Evolutionary conservation across 2,888 invertebrate species (phyloP), one percentile per base, ranked within the genome.

Genomic region (Hirtodrosophila trivittata): DNA sequence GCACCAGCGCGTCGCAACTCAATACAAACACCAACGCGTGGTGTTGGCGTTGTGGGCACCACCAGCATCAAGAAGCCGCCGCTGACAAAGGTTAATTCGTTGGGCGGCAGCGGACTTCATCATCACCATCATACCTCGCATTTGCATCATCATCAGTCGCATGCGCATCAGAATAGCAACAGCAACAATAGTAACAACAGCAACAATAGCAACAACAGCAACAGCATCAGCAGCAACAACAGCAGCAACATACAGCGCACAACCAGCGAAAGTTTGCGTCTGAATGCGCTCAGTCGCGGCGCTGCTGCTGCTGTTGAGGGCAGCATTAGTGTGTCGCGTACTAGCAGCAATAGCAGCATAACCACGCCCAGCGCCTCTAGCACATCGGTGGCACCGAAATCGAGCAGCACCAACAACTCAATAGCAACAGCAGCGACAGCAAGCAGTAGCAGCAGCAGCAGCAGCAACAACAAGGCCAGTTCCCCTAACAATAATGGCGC

Each of bases 191-290:
- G 30, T 54, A 76, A 57, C 49, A 73, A 46, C 64, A 77, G 37
- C 66, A 75, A 37, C 72, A 82, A 38, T 46, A 75, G 9, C 49
- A 74, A 37, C 35, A 73, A 52, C 50, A 63, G 8, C 52, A 66
- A 41, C 66, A 75, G 7, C 55, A 32, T 14, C n/a, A 21, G 3
- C 5, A 21, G 30, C 50, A 37, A 12, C 49, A 46, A 12, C 64
- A 50, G 50, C 81, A 42, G 26, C 56, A 92, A 93, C 88, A 92
- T 94, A 89, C 93, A 94, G 90, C 93, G 94, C 90, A 94, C 94
- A 81, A 94, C 94, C 86, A 94, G 93, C 91, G 94, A 94, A 92
- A 94, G 94, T 91, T 92, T 94, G 90, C 93, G 94, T 76, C 91
- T 94, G 46, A 81, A 86, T 57, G 74, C 83, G 25, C 16, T 87